Evolutionary conservation across 2,113 vertebrate genomes (phyloP).

Genomic region (Hydrochoerus hydrochaeris): DNA sequence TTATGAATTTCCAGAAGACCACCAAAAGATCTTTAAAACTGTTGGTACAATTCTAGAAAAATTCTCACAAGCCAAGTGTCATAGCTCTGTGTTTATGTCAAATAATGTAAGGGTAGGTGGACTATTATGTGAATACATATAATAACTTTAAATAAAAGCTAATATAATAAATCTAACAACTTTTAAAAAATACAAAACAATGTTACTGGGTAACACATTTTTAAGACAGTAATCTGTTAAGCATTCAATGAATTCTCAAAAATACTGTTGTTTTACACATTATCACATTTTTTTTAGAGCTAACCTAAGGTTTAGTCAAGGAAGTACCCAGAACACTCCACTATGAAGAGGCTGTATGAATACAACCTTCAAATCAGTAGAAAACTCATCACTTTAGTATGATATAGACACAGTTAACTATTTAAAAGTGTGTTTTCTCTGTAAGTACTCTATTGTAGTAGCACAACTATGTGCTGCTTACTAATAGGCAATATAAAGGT

Average conservation of each 20-base stretch:
- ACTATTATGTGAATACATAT: neutral
- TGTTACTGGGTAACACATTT: neutral
- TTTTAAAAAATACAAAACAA: conserved; percentile 29
- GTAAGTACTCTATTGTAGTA: neutral
- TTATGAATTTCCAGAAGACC: neutral
- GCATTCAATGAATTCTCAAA: neutral
- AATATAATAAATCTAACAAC: neutral
- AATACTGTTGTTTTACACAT: neutral
- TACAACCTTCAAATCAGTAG: neutral
- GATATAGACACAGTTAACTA: neutral
- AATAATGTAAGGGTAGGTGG: neutral
- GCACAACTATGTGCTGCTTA: neutral
- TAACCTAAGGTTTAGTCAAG: neutral
- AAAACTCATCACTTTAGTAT: neutral
- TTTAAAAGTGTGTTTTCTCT: neutral
- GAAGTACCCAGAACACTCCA: neutral
- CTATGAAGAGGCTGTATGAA: neutral
- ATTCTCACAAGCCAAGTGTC: neutral
- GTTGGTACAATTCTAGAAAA: neutral
- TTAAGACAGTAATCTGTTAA: neutral
- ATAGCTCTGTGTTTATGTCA: neutral
- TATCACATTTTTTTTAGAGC: neutral
- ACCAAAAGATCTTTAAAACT: conserved; percentile 25
- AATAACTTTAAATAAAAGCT: neutral
- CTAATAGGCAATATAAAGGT: neutral